Base-by-base conservation (phyloP, 2,797 vertebrate species). In the Chiroxiphia lanceolata region DNA sequence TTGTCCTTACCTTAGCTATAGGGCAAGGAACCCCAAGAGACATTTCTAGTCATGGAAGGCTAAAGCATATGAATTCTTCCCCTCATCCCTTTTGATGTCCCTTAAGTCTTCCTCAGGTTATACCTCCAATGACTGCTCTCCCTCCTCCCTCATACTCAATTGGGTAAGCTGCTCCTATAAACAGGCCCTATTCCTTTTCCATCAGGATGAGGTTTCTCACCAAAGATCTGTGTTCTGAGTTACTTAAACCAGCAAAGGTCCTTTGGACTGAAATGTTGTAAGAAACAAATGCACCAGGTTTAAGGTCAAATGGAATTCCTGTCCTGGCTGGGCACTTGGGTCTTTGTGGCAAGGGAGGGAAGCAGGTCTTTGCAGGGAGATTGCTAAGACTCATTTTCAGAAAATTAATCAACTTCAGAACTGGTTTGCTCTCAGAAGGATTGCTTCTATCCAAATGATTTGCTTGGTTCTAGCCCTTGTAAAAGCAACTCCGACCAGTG, bases 351-450 rank as follows among this genome's bases (percentile, higher is more conserved):
- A 76, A 38, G 19, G 13, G 4, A 78, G 14, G 13, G 42, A 83
- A 85, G 3, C 21, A 54, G n/a, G 20, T 56, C 83, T 83, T 83
- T 51, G n/a, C 40, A 21, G 22, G 22, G 33, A 89, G 60, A 59
- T 26, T 12, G 40, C 31, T 22, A 74, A 80, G 47, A 42, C 10
- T 86, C 53, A 54, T 65, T 80, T 48, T 42, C 17, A 77, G 63
- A 48, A 33, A 61, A 50, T 48, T 51, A 45, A 90, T 60, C 34
- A 67, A 22, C 29, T 60, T 63, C 47, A 74, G 47, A 82, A 13
- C 15, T 71, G 0, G 0, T 26, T 78, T 0, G 0, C 5, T 84
- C 34, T 15, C 33, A 50, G 44, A 63, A 84, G 33, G 21, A 70
- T 16, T 90, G 26, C 40, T 10, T 56, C 50, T 25, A 18, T 42